These are phyloP conservation scores for Dipodomys merriami DNA, from an alignment of 2,113 vertebrate species.

Conservation along the genomic window DNA sequence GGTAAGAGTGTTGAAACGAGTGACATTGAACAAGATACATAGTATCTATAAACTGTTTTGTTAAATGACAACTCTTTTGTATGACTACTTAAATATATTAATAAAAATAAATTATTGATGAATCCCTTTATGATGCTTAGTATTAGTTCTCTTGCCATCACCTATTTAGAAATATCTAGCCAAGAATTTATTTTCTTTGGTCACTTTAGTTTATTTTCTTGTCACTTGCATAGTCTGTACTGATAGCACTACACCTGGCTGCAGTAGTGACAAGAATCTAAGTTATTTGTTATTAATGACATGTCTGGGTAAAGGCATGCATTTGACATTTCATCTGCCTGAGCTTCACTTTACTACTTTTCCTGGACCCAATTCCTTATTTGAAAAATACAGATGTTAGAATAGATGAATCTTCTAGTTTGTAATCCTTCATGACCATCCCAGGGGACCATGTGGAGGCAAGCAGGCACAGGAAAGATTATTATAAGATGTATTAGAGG, in stretches of 20 bases:
- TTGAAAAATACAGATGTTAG: slow-evolving; percentile 1
- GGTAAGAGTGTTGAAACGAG: no score
- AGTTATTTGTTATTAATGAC: not conserved
- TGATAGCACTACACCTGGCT: not conserved
- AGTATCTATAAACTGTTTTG: no score
- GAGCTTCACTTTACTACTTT: not conserved
- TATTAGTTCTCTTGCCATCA: slow-evolving; percentile 11
- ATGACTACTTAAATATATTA: no score
- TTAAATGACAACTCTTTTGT: no score
- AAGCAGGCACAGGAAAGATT: no score
- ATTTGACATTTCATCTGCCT: not conserved
- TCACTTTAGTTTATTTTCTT: not conserved
- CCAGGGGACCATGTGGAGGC: no score
- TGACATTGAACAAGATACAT: no score
- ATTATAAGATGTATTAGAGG: no score
- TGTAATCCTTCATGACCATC: no score
- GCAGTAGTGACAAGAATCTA: not conserved
- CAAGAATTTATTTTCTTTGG: slow-evolving; percentile 44
- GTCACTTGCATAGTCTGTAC: not conserved
- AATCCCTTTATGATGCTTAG: slow-evolving; percentile 1
- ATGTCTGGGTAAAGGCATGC: not conserved
- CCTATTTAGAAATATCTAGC: slow-evolving; percentile 47
- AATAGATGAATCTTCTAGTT: not conserved
- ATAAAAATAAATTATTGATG: no score
- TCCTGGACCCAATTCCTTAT: not conserved